Base-by-base conservation (phyloP, 2,888 invertebrate species). In the Eilema depressum region DNA sequence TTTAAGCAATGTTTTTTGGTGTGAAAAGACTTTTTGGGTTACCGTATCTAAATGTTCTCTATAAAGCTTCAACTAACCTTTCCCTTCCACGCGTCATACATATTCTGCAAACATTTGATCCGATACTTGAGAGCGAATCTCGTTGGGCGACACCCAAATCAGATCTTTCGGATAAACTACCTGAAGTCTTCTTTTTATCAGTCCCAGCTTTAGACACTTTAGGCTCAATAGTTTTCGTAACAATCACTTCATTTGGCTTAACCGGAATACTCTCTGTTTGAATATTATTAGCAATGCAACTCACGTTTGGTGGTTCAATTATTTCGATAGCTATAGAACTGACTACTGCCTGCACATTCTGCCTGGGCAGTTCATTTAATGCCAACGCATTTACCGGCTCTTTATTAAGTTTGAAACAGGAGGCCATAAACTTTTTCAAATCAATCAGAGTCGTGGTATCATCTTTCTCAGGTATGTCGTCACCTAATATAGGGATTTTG, bases 61-160 rank as follows among this genome's bases (percentile, higher is more conserved):
- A 66, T 59, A 56, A 66, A 69, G 71, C 66, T 69, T 66, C 28
- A 68, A 74, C 85, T 76, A 71, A 93, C 95, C 95, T 93, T 83
- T 95, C 95, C 61, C 91, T 86, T 68, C 95, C 95, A 71, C 92
- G 87, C 3, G 95, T 95, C 95, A 95, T 95, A 92, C 97, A 97
- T 85, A 97, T 97, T 80, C 97, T 95, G 89, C 97, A 97, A 83
- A 96, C 96, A 85, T 95, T 96, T 59, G 96, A 96, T 63, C 95
- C 95, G 79, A 96, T 96, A 82, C 96, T 96, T 57, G 95, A 95
- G 12, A 95, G 82, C 0, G 95, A 95, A 78, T 94, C 93, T 75
- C 92, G 91, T 69, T 88, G 90, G 20, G 89, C 83, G 17, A 93
- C 72, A 4, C 78, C 88, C 66, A 91, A 83, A 57, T 93, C 93